These are phyloP conservation scores for Tetraneura akinire DNA, from an alignment of 1,140 invertebrate species.

Conservation along the genomic window DNA sequence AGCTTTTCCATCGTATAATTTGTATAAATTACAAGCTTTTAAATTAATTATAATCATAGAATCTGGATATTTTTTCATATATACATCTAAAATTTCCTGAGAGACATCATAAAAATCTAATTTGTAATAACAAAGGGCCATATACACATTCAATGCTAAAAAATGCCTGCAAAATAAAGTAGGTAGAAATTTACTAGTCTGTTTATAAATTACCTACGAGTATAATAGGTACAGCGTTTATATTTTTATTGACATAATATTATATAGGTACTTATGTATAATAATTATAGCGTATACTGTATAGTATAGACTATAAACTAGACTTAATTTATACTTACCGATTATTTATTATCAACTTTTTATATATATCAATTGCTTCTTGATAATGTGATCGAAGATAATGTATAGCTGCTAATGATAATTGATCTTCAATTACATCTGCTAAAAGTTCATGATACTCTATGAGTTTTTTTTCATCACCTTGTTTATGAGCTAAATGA, in stretches of 20 bases:
- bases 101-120: conserved; percentile 90
- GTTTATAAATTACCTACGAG: too few relatives aligned
- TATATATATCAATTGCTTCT: conserved; percentile 99
- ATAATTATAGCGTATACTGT: too few relatives aligned
- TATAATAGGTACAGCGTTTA: too few relatives aligned
- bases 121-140: conserved; percentile 97
- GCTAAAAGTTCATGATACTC: conserved; percentile 80
- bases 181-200: too few relatives aligned
- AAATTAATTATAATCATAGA: conserved; percentile 94
- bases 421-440: conserved; percentile 90
- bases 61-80: conserved; percentile 88
- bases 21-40: conserved; percentile 86
- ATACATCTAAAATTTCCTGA: conserved; percentile 91
- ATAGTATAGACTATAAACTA: background rate
- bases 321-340: conserved; percentile 64
- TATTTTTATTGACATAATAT: too few relatives aligned
- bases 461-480: conserved; percentile 82
- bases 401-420: conserved; percentile 94
- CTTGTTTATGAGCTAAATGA: conserved; percentile 92
- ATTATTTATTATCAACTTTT: conserved; percentile 88
- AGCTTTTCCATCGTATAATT: conserved; percentile 90
- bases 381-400: conserved; percentile 95
- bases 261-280: too few relatives aligned
- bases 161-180: conserved; percentile 71
- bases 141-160: conserved; percentile 93